Conservation (phyloP, 37 sponge, comb jelly and placozoan species). For the Oopsacas minuta region DNA sequence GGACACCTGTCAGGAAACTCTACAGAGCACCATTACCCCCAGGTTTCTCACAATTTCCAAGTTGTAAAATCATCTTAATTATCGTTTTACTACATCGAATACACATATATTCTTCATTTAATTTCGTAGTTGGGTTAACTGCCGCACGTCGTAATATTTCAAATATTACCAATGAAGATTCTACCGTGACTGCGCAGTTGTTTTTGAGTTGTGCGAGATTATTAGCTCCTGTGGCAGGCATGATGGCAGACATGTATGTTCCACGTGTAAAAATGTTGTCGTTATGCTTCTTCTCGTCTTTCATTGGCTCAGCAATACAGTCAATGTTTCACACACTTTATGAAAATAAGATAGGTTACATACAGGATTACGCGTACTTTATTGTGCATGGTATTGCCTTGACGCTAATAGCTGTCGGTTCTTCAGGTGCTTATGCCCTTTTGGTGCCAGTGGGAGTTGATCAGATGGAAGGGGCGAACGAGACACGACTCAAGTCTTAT, state of each 20-base stretch:
- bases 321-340: background rate
- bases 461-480: conserved; percentile 20
- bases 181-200: background rate
- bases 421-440: conserved; percentile 32
- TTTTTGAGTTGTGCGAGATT: background rate
- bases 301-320: background rate
- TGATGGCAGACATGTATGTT: background rate
- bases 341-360: background rate
- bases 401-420: background rate
- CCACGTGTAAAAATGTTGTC: background rate
- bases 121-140: background rate
- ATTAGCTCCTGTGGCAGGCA: background rate
- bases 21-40: background rate
- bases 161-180: background rate
- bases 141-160: background rate
- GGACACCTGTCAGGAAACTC: background rate
- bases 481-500: conserved; percentile 30
- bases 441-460: conserved; percentile 34
- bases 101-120: background rate
- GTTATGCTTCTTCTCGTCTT: background rate
- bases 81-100: background rate
- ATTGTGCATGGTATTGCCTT: background rate
- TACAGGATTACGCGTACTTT: background rate
- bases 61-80: background rate
- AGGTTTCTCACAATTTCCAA: background rate